A percentile compares a stretch with the other conserved stretches of the same genome.
Evolutionary conservation across 2,888 invertebrate genomes (phyloP).

Genomic region (Dysmachus trigonus): DNA sequence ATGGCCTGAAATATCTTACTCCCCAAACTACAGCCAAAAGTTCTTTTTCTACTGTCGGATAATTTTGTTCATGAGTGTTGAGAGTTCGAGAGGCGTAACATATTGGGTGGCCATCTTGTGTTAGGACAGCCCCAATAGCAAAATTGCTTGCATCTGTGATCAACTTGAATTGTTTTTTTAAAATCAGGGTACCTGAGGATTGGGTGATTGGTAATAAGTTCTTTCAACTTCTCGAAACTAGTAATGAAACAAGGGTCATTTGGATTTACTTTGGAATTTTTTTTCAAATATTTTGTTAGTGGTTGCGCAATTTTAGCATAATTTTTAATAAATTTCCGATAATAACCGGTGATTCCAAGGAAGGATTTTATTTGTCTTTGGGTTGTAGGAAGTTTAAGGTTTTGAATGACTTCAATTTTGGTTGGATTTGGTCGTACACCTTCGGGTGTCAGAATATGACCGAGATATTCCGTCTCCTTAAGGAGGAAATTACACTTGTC

Average conservation of each 20-base stretch:
- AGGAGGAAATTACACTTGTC: conserved; percentile 47
- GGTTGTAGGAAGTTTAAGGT: not conserved
- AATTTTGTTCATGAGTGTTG: conserved; percentile 28
- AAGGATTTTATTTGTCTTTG: conserved; percentile 18
- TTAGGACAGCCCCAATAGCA: not conserved
- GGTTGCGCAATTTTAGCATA: not conserved
- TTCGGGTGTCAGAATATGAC: conserved; percentile 45
- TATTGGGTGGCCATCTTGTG: conserved; percentile 31
- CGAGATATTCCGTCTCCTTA: conserved; percentile 45
- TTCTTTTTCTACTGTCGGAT: conserved; percentile 28
- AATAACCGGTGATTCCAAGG: not conserved
- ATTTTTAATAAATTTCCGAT: not conserved
- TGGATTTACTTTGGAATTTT: not conserved
- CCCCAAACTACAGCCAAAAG: conserved; percentile 6
- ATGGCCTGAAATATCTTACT: conserved; percentile 23
- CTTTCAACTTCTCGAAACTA: not conserved
- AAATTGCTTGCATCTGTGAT: conserved; percentile 2
- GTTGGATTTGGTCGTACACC: too few relatives aligned
- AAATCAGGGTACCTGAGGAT: conserved; percentile 2
- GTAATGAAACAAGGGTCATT: conserved; percentile 4
- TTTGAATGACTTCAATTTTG: conserved; percentile 33
- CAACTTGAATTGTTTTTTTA: not conserved
- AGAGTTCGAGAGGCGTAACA: conserved; percentile 30
- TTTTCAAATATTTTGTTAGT: conserved; percentile 1
- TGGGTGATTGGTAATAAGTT: conserved; percentile 2